phyloP scores from a whole-genome alignment of 2,888 invertebrate genomes.

The Kuschelorhynchus macadamiae region DNA sequence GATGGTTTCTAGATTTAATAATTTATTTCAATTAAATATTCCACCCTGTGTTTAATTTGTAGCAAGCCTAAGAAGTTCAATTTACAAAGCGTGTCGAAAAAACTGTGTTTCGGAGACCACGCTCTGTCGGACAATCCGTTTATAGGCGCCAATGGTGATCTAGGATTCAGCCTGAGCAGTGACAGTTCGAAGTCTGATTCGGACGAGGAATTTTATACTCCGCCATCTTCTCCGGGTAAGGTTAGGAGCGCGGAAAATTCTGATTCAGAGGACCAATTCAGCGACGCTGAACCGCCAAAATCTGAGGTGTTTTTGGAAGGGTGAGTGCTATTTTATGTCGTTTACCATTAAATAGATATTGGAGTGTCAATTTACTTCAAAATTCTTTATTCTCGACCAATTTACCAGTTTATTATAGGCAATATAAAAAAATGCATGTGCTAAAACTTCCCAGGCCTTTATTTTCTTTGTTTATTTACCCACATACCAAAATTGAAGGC shows the following conservation, averaged over 20 bases:
- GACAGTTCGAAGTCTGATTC: constrained; percentile 60
- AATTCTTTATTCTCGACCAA: no score
- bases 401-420: no score
- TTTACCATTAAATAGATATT: constrained; percentile 10
- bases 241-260: constrained; percentile 62
- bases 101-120: constrained; percentile 70
- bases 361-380: constrained; percentile 32
- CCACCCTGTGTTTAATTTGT: no score
- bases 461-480: no score
- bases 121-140: not conserved
- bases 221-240: constrained; percentile 70
- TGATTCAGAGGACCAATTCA: constrained; percentile 63
- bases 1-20: no score
- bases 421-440: no score
- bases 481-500: no score
- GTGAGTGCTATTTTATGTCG: constrained; percentile 67
- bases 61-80: constrained; percentile 51
- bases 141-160: constrained; percentile 32
- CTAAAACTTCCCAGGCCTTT: no score
- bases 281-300: constrained; percentile 59
- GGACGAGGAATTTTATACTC: constrained; percentile 76
- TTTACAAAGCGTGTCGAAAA: constrained; percentile 62
- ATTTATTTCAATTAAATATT: no score
- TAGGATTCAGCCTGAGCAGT: constrained; percentile 34
- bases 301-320: constrained; percentile 78